Conservation (phyloP, 2,113 vertebrate genomes). For the Myocastor coypus region DNA sequence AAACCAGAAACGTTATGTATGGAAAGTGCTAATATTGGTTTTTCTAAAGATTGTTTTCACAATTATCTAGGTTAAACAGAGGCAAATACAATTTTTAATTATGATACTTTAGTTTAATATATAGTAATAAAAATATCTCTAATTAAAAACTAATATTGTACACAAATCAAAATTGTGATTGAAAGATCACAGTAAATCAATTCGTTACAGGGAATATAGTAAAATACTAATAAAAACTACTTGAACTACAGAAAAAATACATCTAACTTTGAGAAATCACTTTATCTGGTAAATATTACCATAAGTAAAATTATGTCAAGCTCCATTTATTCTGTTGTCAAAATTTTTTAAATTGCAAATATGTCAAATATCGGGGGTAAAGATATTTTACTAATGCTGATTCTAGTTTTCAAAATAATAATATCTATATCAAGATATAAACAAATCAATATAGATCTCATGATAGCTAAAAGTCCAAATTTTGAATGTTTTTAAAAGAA, state of each 20-base stretch:
- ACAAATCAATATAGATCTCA: no score
- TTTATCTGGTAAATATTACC: not conserved
- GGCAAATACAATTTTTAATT: conserved; percentile 47
- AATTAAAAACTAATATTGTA: not conserved
- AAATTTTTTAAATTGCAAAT: not conserved
- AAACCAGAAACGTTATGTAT: not conserved
- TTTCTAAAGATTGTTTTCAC: not conserved
- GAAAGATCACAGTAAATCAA: not conserved
- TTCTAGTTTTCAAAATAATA: conserved; percentile 46
- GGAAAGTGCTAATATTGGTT: not conserved
- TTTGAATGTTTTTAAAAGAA: conserved; percentile 50
- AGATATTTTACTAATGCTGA: not conserved
- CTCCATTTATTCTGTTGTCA: not conserved
- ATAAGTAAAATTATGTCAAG: not conserved
- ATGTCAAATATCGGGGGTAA: not conserved
- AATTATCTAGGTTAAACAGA: not conserved
- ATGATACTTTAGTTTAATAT: not conserved
- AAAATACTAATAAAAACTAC: not conserved
- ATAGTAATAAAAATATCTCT: not conserved
- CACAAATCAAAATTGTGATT: conserved; percentile 19
- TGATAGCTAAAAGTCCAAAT: not conserved
- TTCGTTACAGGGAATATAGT: no score
- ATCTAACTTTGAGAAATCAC: not conserved
- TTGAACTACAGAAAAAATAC: not conserved
- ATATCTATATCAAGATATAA: conserved; percentile 10